Evolutionary conservation across 1,140 invertebrate genomes (phyloP), one percentile per base, ranked within the genome.

Genomic region (Prorops nasuta): DNA sequence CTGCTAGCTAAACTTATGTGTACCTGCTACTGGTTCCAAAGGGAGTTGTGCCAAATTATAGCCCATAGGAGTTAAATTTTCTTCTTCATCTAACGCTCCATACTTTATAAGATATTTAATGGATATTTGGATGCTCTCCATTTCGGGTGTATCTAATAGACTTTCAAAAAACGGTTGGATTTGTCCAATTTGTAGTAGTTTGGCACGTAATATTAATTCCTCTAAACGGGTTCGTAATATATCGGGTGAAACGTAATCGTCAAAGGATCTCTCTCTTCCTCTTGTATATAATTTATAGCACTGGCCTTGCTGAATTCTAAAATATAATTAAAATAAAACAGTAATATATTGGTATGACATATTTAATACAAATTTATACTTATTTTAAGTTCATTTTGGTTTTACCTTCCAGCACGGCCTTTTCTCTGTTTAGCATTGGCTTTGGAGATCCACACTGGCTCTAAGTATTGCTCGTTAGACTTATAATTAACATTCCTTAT

Each of bases 361-460:
- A 10, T 28, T 4, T 70, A 73, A 44, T 41, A 7, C 28, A 40
- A 10, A 41, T 21, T 19, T 8, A 32, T 18, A 7, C 21, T 40
- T 32, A 18, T 22, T 43, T 41, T 28, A 14, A 28, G 44, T 38
- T 31, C 19, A 28, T 34, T 22, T 37, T 21, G 1, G 16, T 32
- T 12, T 54, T 51, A 67, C 67, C 89, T 80, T 34, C 90, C 90
- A 32, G 90, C 90, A 56, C 90, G 76, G 17, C 88, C 87, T 28
- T 81, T 77, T 38, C 86, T 79, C 70, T 91, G 89, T 44, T 78
- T 79, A 2, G 89, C 83, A 76, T 92, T 92, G 3, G 90, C 88
- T 59, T 83, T 67, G 7, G 86, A 83, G 1, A 89, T 83, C 84
- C 86, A 89, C 62, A 89, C 81, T 3, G 82, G 68, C 36, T 84